Evolutionary conservation across 2,113 vertebrate species (phyloP), one percentile per base, ranked within the genome.

Genomic region (Abramis brama): DNA sequence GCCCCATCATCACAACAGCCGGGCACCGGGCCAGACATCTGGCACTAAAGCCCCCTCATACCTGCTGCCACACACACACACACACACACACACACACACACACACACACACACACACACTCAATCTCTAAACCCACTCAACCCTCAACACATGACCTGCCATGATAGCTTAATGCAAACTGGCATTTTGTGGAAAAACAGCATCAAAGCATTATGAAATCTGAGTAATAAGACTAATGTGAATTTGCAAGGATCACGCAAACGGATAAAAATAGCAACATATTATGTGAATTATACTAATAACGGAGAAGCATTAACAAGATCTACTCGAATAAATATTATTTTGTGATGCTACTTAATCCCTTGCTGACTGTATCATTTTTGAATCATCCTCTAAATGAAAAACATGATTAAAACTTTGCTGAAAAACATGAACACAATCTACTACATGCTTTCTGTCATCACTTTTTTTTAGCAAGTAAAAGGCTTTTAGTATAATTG

Each of bases 1-100:
- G 5, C 50, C 17, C 33, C 19, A n/a, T 7, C 36, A 55, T 36
- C 27, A 78, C 52, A 13, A 30, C 83, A n/a, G 30, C 25, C 17
- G 45, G 60, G 68, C 76, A 36, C 19, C 71, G 64, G 66, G 55
- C 68, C 78, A 79, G 83, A 27, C 77, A 87, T 80, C 77, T 87
- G 77, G 68, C 82, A 87, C 21, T 57, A 71, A 59, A 80, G 75
- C 75, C 52, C 25, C 47, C 45, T 77, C 47, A 77, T 77, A 82
- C 78, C 86, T 88, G 71, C 59, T 81, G 76, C 57, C 73, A 0
- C 43, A 9, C 43, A 43, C 43, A 43, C 8, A 43, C 76, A 79
- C 60, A 36, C 64, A 85, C 57, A 43, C 75, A 66, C 33, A 33
- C 33, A 43, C 39, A 8, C 39, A 43, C 50, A 80, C 70, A 25